These are phyloP conservation scores for Epizoanthus scotinus DNA, from an alignment of 92 coral and sea anemone genomes.

Conservation along the genomic window DNA sequence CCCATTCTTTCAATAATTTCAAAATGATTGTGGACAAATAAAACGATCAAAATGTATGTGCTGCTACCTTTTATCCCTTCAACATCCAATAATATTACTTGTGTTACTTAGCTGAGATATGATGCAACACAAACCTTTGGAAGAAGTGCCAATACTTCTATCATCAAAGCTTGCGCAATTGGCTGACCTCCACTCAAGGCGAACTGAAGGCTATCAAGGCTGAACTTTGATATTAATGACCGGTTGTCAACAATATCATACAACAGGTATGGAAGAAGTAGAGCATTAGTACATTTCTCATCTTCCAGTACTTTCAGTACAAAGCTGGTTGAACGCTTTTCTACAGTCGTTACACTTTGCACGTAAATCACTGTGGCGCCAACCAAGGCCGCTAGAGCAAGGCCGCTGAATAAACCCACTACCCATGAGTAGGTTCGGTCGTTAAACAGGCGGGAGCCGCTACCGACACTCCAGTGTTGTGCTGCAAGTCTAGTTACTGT, in stretches of 20 bases:
- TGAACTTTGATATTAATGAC: background rate
- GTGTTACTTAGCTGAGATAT: too few relatives aligned
- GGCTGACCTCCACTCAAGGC: too few relatives aligned
- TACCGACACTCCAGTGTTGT: background rate
- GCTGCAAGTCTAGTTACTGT: conserved; percentile 34
- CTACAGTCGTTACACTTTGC: conserved; percentile 39
- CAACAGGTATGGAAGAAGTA: conserved; percentile 38
- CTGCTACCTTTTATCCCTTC: too few relatives aligned
- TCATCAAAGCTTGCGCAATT: too few relatives aligned
- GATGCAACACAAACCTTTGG: too few relatives aligned
- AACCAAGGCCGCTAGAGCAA: background rate
- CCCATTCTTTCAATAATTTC: background rate
- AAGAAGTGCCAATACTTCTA: too few relatives aligned
- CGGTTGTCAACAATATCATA: conserved; percentile 26
- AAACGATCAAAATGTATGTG: too few relatives aligned
- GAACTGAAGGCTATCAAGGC: too few relatives aligned
- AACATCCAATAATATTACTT: too few relatives aligned
- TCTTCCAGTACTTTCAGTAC: conserved; percentile 36
- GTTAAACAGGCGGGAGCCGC: conserved; percentile 9
- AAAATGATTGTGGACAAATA: too few relatives aligned
- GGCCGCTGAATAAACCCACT: conserved; percentile 2
- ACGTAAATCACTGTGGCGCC: conserved; percentile 44
- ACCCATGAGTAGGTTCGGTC: conserved; percentile 53
- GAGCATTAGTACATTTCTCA: conserved; percentile 49
- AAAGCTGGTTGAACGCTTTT: conserved; percentile 20